These are phyloP conservation scores for Mola mola DNA, from an alignment of 2,113 vertebrate species.

Conservation along the genomic window DNA sequence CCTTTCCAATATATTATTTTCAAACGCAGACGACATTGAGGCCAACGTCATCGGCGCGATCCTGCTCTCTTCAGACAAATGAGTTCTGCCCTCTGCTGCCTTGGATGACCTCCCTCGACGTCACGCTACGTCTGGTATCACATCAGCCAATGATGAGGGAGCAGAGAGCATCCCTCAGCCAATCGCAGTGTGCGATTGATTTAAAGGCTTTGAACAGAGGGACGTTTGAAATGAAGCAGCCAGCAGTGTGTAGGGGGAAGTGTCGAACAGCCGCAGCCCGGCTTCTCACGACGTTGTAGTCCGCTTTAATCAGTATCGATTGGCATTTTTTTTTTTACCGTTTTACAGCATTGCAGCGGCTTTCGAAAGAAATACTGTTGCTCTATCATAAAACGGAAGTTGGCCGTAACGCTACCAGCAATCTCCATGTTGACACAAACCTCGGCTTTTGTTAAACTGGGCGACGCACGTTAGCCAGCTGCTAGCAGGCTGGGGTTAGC, in stretches of 20 bases:
- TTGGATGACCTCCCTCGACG: conserved; percentile 32
- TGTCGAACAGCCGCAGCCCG: neutral
- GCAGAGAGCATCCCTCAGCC: conserved; percentile 41
- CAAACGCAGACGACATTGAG: too few species aligned
- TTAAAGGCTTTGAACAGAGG: conserved; percentile 78
- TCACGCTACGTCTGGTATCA: neutral
- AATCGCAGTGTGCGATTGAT: conserved; percentile 49
- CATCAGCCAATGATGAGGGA: conserved; percentile 63
- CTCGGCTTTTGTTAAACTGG: neutral
- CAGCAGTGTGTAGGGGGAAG: neutral
- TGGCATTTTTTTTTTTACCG: neutral
- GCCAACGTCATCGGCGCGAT: too few species aligned
- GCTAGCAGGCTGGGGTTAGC: conserved; percentile 11
- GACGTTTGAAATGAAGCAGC: conserved; percentile 78
- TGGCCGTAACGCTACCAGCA: neutral
- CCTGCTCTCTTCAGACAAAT: too few species aligned
- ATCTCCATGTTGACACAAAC: conserved; percentile 5
- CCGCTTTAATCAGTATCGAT: too few species aligned
- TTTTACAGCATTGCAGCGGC: too few species aligned
- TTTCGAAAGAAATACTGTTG: neutral
- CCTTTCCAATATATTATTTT: too few species aligned
- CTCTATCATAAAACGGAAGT: neutral
- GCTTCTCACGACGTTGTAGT: too few species aligned
- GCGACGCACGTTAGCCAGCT: conserved; percentile 27
- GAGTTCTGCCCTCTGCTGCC: conserved; percentile 15